Conservation (phyloP, 2,888 invertebrate species). For the Lithophane ornitopus region DNA sequence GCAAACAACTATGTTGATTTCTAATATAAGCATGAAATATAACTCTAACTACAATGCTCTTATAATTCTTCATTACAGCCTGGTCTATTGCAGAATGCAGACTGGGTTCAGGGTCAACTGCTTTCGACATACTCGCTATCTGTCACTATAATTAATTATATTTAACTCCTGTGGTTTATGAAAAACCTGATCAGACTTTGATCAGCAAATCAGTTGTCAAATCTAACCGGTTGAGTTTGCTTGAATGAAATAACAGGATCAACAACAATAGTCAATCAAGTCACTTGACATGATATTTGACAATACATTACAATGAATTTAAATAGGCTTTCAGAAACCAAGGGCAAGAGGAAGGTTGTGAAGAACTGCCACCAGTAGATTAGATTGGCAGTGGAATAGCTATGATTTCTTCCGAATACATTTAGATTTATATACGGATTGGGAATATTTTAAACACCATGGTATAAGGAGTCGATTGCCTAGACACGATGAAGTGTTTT, state of each 20-base stretch:
- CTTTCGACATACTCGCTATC: neutral
- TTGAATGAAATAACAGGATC: constrained; percentile 7
- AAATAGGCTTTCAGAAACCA: constrained; percentile 18
- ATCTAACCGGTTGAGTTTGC: constrained; percentile 12
- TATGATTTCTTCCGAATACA: neutral
- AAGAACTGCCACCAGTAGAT: neutral
- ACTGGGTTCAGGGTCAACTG: neutral
- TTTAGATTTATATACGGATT: too few species aligned
- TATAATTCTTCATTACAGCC: neutral
- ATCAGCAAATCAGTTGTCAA: neutral
- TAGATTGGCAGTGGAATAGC: neutral
- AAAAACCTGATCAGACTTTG: neutral
- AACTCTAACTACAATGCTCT: neutral
- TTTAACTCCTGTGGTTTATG: neutral
- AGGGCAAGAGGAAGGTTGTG: neutral
- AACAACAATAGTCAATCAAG: constrained; percentile 33
- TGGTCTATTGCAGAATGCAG: neutral
- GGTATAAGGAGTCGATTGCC: too few species aligned
- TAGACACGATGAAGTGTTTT: neutral
- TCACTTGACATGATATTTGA: constrained; percentile 14
- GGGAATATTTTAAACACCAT: too few species aligned
- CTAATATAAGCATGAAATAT: neutral
- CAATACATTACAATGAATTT: constrained; percentile 6
- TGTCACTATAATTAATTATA: neutral
- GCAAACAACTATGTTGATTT: neutral